Base-by-base conservation (phyloP, 2,888 invertebrate genomes). In the Dicyrtomina minuta region DNA sequence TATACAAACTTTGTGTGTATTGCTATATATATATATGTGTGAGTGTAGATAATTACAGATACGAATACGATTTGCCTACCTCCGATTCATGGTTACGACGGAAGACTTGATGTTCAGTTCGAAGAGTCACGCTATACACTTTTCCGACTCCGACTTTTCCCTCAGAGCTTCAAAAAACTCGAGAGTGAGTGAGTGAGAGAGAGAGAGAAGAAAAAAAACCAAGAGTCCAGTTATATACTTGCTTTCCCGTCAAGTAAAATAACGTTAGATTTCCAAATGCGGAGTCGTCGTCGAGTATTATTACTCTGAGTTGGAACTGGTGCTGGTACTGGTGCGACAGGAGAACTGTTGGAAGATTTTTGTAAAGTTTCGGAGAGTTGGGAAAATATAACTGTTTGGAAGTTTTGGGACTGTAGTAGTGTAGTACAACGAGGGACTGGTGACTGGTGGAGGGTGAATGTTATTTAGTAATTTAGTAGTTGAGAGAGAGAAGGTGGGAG, bases 91-190 rank as follows among this genome's bases (percentile, higher is more conserved):
- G 55, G 55, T 44, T 39, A 41, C 33, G 51, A 53, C 15, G 17
- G 44, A 65, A 39, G 61, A 53, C 33, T 33, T 22, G 56, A 58
- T 41, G 58, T 22, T 33, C 51, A 39, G 27, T 20, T 62, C 20
- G 26, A 15, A 55, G 43, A 55, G 44, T 65, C 65, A 65, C 65
- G 65, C 65, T 65, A 65, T 51, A 55, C 65, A 39, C 53, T 65
- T 6, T 56, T 53, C 20, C 51, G n/a, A 12, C 51, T 51, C 6
- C 8, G 22, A 24, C 24, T 53, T 53, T 33, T 10, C 20, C 22
- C 10, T 49, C 10, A 49, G 10, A 2, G 17, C 22, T 49, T 22
- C 49, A 49, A 49, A 49, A 44, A n/a, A 44, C n/a, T 44, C n/a
- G 49, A 46, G 49, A 49, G 49, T 20, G 49, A n/a, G 17, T 12